Conservation (phyloP, 2,797 vertebrate species). For the Manis crassicaudata region DNA sequence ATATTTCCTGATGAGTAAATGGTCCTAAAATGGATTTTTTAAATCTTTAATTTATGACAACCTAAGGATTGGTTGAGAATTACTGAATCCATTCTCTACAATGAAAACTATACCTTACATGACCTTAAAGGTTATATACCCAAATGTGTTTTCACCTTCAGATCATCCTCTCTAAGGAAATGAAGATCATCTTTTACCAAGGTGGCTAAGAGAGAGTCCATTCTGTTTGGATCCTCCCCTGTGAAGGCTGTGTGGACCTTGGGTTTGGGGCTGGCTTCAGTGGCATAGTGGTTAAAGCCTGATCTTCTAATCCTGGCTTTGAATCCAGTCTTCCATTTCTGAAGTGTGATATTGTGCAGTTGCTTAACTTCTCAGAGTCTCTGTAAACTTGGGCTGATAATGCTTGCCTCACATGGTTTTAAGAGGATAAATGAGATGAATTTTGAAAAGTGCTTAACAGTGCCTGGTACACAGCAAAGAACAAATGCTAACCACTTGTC, state of each 20-base stretch:
- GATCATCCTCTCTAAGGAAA: background rate
- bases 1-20: background rate
- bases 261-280: background rate
- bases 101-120: background rate
- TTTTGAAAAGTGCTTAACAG: background rate
- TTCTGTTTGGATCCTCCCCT: background rate
- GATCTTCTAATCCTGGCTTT: background rate
- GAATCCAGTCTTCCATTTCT: conserved; percentile 28
- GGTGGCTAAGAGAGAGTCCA: background rate
- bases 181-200: background rate
- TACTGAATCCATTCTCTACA: background rate
- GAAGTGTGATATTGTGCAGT: background rate
- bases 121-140: background rate
- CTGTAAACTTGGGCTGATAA: background rate
- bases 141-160: background rate
- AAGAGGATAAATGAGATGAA: background rate
- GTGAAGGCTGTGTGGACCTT: background rate
- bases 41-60: background rate
- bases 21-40: background rate
- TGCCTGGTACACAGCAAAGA: background rate
- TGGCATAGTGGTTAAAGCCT: background rate
- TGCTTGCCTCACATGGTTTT: background rate
- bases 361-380: conserved; percentile 18
- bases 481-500: background rate
- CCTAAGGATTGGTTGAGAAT: background rate